Conservation (phyloP, 2,113 vertebrate species). For the Scomber colias region DNA sequence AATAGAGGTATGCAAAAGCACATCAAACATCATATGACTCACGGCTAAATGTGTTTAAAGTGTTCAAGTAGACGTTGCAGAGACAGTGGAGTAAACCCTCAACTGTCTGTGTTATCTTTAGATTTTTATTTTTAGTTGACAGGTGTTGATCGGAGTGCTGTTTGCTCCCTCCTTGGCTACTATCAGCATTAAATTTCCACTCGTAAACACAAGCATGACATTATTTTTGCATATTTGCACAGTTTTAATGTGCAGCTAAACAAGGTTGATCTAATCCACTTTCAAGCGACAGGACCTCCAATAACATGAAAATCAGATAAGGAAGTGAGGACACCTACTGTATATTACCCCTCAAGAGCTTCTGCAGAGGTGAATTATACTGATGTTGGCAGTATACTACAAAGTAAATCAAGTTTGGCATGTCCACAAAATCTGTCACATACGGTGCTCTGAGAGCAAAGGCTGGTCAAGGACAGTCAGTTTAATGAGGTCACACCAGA, state of each 20-base stretch:
- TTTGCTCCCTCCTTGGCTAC: background rate
- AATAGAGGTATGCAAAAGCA: conserved; percentile 90
- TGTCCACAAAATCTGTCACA: background rate
- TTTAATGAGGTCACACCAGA: conserved; percentile 27
- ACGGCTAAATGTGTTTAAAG: background rate
- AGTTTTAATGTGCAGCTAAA: conserved; percentile 44
- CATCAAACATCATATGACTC: background rate
- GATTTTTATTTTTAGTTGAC: conserved; percentile 7
- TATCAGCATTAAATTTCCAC: conserved; percentile 26
- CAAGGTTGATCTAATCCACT: conserved; percentile 49
- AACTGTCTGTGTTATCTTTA: background rate
- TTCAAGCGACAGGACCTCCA: conserved; percentile 40
- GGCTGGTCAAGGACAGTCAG: conserved; percentile 41
- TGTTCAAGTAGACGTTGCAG: background rate
- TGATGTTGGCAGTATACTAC: conserved; percentile 50
- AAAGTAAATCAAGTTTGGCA: conserved; percentile 65
- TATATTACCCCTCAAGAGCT: conserved; percentile 61
- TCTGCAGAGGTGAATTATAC: conserved; percentile 65
- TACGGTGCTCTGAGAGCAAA: conserved; percentile 31
- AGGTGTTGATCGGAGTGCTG: conserved; percentile 18
- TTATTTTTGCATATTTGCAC: conserved; percentile 35
- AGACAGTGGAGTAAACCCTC: background rate
- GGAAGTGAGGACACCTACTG: conserved; percentile 65
- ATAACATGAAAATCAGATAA: conserved; percentile 62
- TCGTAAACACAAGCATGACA: conserved; percentile 29